Evolutionary conservation across 1,140 invertebrate species (phyloP), one percentile per base, ranked within the genome.

Genomic region (Microvelia longipes): DNA sequence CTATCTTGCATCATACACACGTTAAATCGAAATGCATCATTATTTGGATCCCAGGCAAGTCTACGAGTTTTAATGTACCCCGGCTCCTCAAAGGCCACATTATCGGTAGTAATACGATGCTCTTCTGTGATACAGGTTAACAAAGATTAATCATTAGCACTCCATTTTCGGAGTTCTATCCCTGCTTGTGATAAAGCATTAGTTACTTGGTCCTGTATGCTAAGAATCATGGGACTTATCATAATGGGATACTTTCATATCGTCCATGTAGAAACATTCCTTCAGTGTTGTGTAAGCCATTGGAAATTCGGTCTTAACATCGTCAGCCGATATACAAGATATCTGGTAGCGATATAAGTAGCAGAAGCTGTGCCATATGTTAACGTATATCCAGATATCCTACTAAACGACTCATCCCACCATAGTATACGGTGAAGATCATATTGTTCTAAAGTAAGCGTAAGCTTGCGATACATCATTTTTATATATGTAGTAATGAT

Each of bases 201-300:
- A n/a, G n/a, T n/a, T n/a, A n/a, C n/a, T n/a, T n/a, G n/a, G n/a
- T n/a, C n/a, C n/a, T n/a, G n/a, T n/a, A n/a, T n/a, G n/a, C n/a
- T n/a, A n/a, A n/a, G n/a, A n/a, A n/a, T n/a, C n/a, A n/a, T n/a
- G n/a, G n/a, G n/a, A n/a, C n/a, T n/a, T n/a, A n/a, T n/a, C n/a
- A n/a, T n/a, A n/a, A n/a, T n/a, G n/a, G n/a, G n/a, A n/a, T n/a
- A n/a, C n/a, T n/a, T n/a, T n/a, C 24, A 79, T 67, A 73, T 83
- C 80, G 70, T 83, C 81, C 2, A 82, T 76, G 71, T 82, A 83
- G 69, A 80, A 80, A 72, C 80, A 76, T 28, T 72, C 74, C 29
- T 29, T 25, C 26, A 79, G 76, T 24, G 75, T 71, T 30, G 73
- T 63, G 65, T 72, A 66, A 30, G 73, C 76, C 2, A 50, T 35